Conservation (phyloP, 1,140 invertebrate species). For the Holcopasites calliopsidis region DNA sequence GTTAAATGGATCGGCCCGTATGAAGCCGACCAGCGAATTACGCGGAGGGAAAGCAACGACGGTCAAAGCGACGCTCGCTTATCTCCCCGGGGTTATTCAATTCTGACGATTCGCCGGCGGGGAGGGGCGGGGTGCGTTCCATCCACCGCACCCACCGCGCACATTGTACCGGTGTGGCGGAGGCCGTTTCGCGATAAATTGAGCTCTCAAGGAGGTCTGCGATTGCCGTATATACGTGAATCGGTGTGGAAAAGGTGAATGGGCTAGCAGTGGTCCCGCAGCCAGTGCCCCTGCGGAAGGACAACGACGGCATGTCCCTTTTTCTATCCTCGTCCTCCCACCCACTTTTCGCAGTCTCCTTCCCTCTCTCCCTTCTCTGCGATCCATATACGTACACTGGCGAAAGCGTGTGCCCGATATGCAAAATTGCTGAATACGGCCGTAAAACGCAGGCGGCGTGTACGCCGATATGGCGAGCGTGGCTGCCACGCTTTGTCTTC, state of each 20-base stretch:
- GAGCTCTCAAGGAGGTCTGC: constrained; percentile 60
- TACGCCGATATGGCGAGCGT: constrained; percentile 73
- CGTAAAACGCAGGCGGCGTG: constrained; percentile 78
- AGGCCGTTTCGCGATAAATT: constrained; percentile 62
- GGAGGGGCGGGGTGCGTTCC: constrained; percentile 18
- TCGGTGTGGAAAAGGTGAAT: constrained; percentile 58
- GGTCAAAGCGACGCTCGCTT: constrained; percentile 57
- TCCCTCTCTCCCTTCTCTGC: constrained; percentile 17
- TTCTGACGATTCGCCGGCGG: constrained; percentile 57
- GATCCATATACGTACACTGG: constrained; percentile 49
- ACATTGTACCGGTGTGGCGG: constrained; percentile 45
- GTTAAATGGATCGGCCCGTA: constrained; percentile 63
- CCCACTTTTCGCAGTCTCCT: too few relatives aligned
- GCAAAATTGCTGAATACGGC: constrained; percentile 78
- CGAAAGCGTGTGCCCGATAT: constrained; percentile 63
- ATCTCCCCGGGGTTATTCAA: constrained; percentile 64
- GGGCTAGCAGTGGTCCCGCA: constrained; percentile 46
- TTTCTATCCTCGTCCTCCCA: neutral
- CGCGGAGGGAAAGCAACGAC: constrained; percentile 18
- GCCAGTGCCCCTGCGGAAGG: constrained; percentile 37
- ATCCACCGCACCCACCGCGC: constrained; percentile 27
- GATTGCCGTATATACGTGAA: constrained; percentile 56
- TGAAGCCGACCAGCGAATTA: constrained; percentile 36
- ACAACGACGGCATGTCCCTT: constrained; percentile 32
- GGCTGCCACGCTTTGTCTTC: constrained; percentile 53